A percentile compares a stretch with the other conserved stretches of the same genome.
Evolutionary conservation across 2,797 vertebrate species (phyloP).

Genomic region (Hippopotamyrus pictus): DNA sequence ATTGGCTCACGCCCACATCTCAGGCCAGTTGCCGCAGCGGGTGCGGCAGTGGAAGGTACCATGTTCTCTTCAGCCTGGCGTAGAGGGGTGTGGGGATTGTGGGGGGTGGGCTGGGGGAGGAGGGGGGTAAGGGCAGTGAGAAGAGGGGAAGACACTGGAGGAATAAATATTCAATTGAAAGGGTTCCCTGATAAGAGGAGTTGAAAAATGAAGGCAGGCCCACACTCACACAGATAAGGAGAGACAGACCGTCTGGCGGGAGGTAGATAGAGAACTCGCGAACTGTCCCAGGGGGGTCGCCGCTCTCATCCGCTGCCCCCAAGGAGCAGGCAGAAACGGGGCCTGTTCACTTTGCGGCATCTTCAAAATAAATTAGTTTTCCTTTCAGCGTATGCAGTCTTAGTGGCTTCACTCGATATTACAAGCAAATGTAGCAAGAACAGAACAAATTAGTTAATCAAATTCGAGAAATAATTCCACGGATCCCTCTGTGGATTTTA

Average conservation of each 20-base stretch:
- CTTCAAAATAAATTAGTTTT: conserved; percentile 66
- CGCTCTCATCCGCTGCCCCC: conserved; percentile 57
- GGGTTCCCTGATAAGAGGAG: conserved; percentile 71
- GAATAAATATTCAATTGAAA: conserved; percentile 82
- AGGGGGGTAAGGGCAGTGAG: conserved; percentile 39
- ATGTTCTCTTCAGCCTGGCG: conserved; percentile 49
- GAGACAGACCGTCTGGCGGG: conserved; percentile 72
- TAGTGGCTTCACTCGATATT: conserved; percentile 6
- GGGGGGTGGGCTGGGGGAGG: not conserved
- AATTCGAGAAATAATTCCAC: conserved; percentile 10
- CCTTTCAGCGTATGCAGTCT: conserved; percentile 28
- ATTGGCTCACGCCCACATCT: not conserved
- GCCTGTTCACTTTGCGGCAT: conserved; percentile 61
- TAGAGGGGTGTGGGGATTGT: conserved; percentile 43
- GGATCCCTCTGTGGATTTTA: not conserved
- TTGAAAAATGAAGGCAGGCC: conserved; percentile 76
- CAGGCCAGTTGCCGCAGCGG: not conserved
- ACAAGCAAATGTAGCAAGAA: not conserved
- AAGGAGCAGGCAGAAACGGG: conserved; percentile 46
- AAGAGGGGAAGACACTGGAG: conserved; percentile 65
- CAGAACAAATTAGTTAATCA: conserved; percentile 5
- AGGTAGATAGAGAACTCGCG: conserved; percentile 73
- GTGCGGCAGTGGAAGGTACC: not conserved
- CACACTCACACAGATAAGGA: conserved; percentile 78
- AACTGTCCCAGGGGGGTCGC: conserved; percentile 65